Percentiles rank a stretch among this genome's conserved stretches.
Evolutionary conservation across 2,888 invertebrate genomes (phyloP).

Genomic region (Euzophera pinguis): DNA sequence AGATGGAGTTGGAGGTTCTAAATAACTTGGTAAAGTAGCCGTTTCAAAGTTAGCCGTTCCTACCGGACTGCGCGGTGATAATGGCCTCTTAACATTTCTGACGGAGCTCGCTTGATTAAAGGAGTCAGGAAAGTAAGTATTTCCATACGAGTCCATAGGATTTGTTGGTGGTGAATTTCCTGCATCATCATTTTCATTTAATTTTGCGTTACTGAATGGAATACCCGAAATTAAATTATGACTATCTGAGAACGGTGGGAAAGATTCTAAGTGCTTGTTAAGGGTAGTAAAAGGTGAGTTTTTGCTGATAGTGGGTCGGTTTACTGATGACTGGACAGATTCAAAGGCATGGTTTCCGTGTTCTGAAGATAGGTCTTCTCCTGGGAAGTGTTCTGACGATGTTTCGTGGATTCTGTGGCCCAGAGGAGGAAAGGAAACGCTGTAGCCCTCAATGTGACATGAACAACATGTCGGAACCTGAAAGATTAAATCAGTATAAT

Average conservation of each 20-base stretch:
- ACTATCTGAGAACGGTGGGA: constrained; percentile 47
- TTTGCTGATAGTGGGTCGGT: constrained; percentile 54
- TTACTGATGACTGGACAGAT: constrained; percentile 60
- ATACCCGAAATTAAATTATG: constrained; percentile 62
- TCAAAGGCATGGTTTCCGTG: constrained; percentile 70
- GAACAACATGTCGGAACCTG: constrained; percentile 90
- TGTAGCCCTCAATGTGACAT: constrained; percentile 89
- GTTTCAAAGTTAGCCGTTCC: constrained; percentile 43
- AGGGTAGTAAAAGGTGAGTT: constrained; percentile 46
- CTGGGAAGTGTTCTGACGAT: constrained; percentile 77
- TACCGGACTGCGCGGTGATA: constrained; percentile 40
- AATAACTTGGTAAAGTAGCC: constrained; percentile 64
- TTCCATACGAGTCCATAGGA: constrained; percentile 67
- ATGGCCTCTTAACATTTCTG: constrained; percentile 59
- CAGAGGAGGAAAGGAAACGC: constrained; percentile 83
- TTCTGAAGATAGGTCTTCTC: constrained; percentile 74
- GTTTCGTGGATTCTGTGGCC: constrained; percentile 75
- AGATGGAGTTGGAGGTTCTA: constrained; percentile 70
- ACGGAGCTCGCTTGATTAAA: constrained; percentile 66
- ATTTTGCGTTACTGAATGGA: constrained; percentile 46
- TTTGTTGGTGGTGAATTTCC: constrained; percentile 34
- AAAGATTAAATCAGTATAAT: no score
- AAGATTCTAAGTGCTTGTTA: constrained; percentile 55
- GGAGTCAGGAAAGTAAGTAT: constrained; percentile 65
- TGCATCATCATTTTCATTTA: constrained; percentile 52